Evolutionary conservation across 2,888 invertebrate genomes (phyloP), one percentile per base, ranked within the genome.

Genomic region (Brachyopa scutellaris): DNA sequence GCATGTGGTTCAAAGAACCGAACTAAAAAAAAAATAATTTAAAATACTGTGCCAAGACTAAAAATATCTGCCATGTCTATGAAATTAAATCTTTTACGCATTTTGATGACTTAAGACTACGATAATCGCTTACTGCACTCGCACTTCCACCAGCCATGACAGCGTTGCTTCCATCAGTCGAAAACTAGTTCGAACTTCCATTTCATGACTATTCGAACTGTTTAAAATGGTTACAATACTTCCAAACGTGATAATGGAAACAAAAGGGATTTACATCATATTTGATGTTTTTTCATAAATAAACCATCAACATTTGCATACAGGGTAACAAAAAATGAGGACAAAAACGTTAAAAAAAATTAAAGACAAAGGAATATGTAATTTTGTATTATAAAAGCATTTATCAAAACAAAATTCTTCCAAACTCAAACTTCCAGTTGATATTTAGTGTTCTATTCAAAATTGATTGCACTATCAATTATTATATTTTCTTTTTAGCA

Each of bases 401-500:
- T 64, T 70, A 64, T 66, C 23, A 45, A 62, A 62, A 69, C 42
- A 17, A 80, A 76, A 70, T 33, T 82, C 80, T 82, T 82, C 80
- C 80, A 76, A 66, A 66, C 49, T 76, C 45, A 76, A 59, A 70
- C 76, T 76, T 82, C 76, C 80, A 76, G 9, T 59, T 40, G 17
- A 59, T 45, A 70, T 45, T 40, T 26, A 9, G 31, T 61, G 59
- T 51, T 13, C 31, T 13, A 21, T 26, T 49, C 17, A 51, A 59
- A 45, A 21, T 53, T 38, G 2, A 49, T 17, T 26, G 61, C 67
- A 62, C 42, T n/a, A n/a, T n/a, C n/a, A n/a, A n/a, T n/a, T n/a
- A n/a, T n/a, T n/a, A n/a, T n/a, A 26, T 55, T 69, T 9, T 26
- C n/a, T 53, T 59, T 40, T 74, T 40, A n/a, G 40, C 59, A 79